Percentiles rank a stretch among this genome's conserved stretches.
phyloP scores from a whole-genome alignment of 2,888 invertebrate species.

The Julus scandinavius region DNA sequence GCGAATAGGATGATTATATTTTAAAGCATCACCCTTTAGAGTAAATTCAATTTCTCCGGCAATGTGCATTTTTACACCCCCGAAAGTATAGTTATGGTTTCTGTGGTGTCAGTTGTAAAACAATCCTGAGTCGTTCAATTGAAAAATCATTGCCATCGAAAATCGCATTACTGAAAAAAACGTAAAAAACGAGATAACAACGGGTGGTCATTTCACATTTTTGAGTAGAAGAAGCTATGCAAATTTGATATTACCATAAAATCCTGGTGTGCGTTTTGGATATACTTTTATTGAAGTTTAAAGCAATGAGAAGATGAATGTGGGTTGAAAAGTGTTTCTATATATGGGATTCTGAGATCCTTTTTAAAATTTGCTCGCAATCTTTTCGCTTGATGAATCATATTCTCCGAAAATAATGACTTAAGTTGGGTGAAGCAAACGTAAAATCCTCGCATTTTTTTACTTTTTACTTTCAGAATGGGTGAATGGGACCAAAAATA shows the following conservation, averaged over 20 bases:
- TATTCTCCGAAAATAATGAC: conserved; percentile 15
- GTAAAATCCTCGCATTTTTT: not conserved
- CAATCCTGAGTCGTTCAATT: not conserved
- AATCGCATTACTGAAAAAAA: not conserved
- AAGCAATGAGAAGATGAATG: not conserved
- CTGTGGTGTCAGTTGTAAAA: not conserved
- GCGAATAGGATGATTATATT: no score
- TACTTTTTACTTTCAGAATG: not conserved
- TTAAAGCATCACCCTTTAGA: not conserved
- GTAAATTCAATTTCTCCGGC: no score
- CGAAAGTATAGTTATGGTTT: no score
- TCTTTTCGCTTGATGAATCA: conserved; percentile 24
- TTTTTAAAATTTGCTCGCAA: not conserved
- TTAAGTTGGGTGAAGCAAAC: conserved; percentile 13
- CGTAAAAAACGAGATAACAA: not conserved
- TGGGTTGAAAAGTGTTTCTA: not conserved
- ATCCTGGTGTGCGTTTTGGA: not conserved
- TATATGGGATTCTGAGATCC: not conserved
- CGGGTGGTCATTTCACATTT: conserved; percentile 8
- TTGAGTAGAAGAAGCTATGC: not conserved
- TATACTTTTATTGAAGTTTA: not conserved
- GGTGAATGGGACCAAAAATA: not conserved
- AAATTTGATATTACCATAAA: not conserved
- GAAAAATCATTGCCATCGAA: not conserved
- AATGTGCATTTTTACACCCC: no score